Base-by-base conservation (phyloP, 2,888 invertebrate species). In the Rhyacophila evoluta region DNA sequence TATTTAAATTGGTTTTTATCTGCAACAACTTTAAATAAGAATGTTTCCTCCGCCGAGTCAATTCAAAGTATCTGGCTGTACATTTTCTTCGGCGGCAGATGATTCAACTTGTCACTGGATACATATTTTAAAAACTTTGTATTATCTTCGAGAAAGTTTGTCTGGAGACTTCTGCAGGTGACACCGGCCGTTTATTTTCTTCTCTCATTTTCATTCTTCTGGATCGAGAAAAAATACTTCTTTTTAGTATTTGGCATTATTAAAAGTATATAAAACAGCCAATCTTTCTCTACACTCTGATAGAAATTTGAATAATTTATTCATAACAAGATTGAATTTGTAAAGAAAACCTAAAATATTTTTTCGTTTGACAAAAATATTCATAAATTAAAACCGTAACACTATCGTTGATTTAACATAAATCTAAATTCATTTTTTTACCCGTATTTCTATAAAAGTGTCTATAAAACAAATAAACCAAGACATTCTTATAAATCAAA, bases 271-370 rank as follows among this genome's bases (percentile, higher is more conserved):
- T 70, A 69, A 75, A 71, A 37, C 75, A 75, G 70, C 75, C 39
- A 55, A 25, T 70, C 75, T 69, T 75, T 70, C 29, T 33, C 15
- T 74, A 74, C 36, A 33, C 19, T 67, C 15, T 29, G 36, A 28
- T 33, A 41, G 39, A 72, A 78, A 78, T 78, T 70, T 78, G 78
- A 78, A 78, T 78, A 78, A 78, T 74, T 72, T 78, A 78, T 78
- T 78, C 78, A 78, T 78, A 75, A 78, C 75, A 71, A 71, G 78
- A 78, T 75, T 78, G 75, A 78, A 78, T 78, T 75, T 78, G 74
- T 25, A 78, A 69, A 37, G 73, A 33, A 70, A 12, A 74, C 69
- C 67, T 55, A 38, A 1, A 27, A 73, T 67, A 8, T n/a, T 55
- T 55, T 55, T 55, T 10, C 25, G 10, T 6, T 25, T 10, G 19